These are phyloP conservation scores for Oncorhynchus clarkii DNA, from an alignment of 2,113 vertebrate species.

Conservation along the genomic window DNA sequence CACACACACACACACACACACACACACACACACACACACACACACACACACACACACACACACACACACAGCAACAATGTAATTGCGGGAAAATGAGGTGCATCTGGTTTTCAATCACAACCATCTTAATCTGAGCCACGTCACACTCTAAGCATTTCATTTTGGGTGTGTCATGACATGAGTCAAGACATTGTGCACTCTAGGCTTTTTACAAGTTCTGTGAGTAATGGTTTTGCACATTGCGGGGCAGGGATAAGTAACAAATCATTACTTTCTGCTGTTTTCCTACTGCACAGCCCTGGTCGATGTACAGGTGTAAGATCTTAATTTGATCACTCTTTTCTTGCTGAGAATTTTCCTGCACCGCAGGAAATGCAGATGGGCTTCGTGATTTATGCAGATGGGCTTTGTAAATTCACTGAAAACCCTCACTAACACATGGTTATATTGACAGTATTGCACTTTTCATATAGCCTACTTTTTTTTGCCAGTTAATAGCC, in stretches of 20 bases:
- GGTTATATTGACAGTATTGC: no score
- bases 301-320: not conserved
- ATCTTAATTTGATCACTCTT: no score
- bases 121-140: not conserved
- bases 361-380: no score
- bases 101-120: not conserved
- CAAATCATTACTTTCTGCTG: slow-evolving; percentile 27
- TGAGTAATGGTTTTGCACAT: not conserved
- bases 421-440: no score
- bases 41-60: slow-evolving; percentile 6
- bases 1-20: not conserved
- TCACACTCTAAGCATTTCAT: not conserved
- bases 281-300: slow-evolving; percentile 33
- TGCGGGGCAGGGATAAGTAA: not conserved
- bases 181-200: not conserved
- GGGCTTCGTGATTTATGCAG: no score
- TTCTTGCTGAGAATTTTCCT: no score
- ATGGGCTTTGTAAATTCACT: no score
- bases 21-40: not conserved
- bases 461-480: no score
- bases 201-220: slow-evolving; percentile 8
- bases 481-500: no score
- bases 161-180: not conserved
- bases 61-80: not conserved
- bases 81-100: not conserved